Percentiles rank a stretch among this genome's conserved stretches.
Evolutionary conservation across 2,113 vertebrate species (phyloP).

Genomic region (Melanostigma gelatinosum): DNA sequence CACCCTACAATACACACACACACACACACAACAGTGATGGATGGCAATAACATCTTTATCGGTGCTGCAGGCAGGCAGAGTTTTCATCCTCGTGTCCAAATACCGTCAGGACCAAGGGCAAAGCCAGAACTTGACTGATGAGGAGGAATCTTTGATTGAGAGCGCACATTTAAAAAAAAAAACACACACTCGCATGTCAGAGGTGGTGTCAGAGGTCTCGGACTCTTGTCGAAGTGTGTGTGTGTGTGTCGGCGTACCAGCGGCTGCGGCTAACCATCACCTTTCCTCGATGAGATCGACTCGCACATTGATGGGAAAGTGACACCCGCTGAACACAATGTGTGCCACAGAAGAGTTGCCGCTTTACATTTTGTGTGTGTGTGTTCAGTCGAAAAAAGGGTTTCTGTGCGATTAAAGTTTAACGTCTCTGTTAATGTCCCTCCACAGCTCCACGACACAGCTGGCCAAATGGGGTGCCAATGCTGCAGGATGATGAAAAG

Average conservation of each 20-base stretch:
- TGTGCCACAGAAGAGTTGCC: not conserved
- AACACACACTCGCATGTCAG: slow-evolving; percentile 46
- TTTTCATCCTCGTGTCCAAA: slow-evolving; percentile 63
- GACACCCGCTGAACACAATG: not conserved
- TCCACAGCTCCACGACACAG: slow-evolving; percentile 72
- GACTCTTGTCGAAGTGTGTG: slow-evolving; percentile 4
- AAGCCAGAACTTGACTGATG: slow-evolving; percentile 59
- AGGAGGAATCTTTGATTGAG: slow-evolving; percentile 35
- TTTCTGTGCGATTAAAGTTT: slow-evolving; percentile 37
- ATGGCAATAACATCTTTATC: slow-evolving; percentile 74
- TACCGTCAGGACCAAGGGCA: slow-evolving; percentile 58
- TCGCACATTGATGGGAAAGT: not conserved
- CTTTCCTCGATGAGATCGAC: slow-evolving; percentile 14
- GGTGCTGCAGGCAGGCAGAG: slow-evolving; percentile 51
- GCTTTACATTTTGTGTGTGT: not conserved
- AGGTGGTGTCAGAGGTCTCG: slow-evolving; percentile 21
- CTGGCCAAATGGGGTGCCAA: slow-evolving; percentile 96
- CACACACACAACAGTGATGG: slow-evolving; percentile 53
- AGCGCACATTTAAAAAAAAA: slow-evolving; percentile 47
- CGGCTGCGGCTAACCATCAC: slow-evolving; percentile 14
- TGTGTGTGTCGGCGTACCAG: not conserved
- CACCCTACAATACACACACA: slow-evolving; percentile 12
- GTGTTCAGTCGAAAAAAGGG: not conserved
- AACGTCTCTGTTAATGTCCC: slow-evolving; percentile 49
- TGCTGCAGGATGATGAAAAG: slow-evolving; percentile 98